These are phyloP conservation scores for Venustaconcha ellipsiformis DNA, from an alignment of 1,140 invertebrate genomes.

Conservation along the genomic window DNA sequence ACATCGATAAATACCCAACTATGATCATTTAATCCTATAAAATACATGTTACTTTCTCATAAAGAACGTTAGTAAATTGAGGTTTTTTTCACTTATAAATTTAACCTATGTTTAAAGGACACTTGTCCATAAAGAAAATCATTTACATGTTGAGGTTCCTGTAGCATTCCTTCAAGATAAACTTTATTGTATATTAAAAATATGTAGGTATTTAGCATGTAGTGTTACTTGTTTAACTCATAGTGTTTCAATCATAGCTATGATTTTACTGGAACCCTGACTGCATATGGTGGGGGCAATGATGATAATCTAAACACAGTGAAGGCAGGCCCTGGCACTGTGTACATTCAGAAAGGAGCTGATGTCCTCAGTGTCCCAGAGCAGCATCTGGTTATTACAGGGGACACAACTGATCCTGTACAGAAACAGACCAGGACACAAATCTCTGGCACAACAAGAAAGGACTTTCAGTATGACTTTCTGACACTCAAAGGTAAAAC, in stretches of 20 bases:
- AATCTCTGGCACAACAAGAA: constrained; percentile 29
- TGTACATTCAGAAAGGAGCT: constrained; percentile 45
- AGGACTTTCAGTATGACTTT: constrained; percentile 42
- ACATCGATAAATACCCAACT: too few species aligned
- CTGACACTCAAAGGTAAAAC: constrained; percentile 42
- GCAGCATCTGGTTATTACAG: constrained; percentile 30
- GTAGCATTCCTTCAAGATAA: too few species aligned
- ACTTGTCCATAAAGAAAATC: too few species aligned
- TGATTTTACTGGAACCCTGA: constrained; percentile 44
- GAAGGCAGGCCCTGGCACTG: constrained; percentile 55
- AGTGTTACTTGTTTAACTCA: too few species aligned
- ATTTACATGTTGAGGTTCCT: too few species aligned
- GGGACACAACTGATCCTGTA: constrained; percentile 34
- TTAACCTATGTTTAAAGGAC: too few species aligned
- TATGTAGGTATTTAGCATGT: too few species aligned
- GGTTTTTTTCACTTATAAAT: too few species aligned
- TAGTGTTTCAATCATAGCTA: constrained; percentile 24
- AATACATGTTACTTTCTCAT: too few species aligned
- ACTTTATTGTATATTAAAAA: too few species aligned
- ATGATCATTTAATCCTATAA: too few species aligned
- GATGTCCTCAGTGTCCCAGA: constrained; percentile 2
- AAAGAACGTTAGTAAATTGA: too few species aligned
- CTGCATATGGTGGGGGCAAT: constrained; percentile 51
- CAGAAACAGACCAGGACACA: constrained; percentile 45
- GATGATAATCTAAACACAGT: constrained; percentile 35